phyloP scores from a whole-genome alignment of 1,140 invertebrate genomes.

The Goniozus legneri region DNA sequence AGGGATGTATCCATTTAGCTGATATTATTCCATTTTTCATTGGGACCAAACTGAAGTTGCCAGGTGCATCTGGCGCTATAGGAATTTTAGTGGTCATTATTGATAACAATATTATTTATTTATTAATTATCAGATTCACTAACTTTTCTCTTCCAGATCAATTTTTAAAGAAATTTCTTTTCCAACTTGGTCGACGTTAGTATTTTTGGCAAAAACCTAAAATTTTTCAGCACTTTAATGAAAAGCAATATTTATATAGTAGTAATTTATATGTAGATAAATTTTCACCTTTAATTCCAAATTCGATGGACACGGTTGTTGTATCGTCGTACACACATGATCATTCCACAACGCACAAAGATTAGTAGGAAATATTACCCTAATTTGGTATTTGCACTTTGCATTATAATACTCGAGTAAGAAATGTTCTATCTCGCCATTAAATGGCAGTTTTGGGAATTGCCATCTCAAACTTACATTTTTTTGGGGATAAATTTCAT shows the following conservation, averaged over 20 bases:
- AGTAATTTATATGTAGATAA: conserved; percentile 15
- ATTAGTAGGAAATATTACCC: background rate
- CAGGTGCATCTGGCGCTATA: conserved; percentile 11
- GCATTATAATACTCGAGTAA: too few relatives aligned
- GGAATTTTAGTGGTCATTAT: too few relatives aligned
- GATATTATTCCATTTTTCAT: conserved; percentile 7
- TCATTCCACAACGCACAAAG: conserved; percentile 21
- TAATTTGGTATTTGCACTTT: background rate
- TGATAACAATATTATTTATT: background rate
- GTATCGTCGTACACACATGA: conserved; percentile 18
- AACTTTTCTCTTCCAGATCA: conserved; percentile 14
- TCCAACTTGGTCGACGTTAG: background rate
- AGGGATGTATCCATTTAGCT: conserved; percentile 26
- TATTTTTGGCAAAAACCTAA: background rate
- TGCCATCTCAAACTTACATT: conserved; percentile 21
- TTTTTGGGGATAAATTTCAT: conserved; percentile 3
- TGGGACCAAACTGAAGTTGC: background rate
- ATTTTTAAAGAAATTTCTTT: background rate
- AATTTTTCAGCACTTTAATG: conserved; percentile 7
- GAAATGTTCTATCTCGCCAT: conserved; percentile 18
- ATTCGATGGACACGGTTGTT: background rate
- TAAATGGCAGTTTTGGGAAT: conserved; percentile 15
- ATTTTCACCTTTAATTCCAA: conserved; percentile 1
- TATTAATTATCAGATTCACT: conserved; percentile 13
- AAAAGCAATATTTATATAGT: conserved; percentile 13